Base-by-base conservation (phyloP, 2,797 vertebrate species). In the Gymnoscopelus microlampas region DNA sequence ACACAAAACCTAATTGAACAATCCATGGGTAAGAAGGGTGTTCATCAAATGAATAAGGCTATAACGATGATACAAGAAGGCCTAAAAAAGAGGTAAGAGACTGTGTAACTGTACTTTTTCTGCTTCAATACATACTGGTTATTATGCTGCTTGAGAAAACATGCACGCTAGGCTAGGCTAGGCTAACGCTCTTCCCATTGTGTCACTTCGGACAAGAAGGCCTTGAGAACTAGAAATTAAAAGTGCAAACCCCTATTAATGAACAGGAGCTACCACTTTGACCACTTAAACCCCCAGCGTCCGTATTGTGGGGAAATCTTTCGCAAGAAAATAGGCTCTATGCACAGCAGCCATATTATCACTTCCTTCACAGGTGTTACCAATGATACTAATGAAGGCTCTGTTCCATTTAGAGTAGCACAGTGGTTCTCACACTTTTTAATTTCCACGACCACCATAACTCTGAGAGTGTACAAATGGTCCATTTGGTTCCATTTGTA, bases 161-260 rank as follows among this genome's bases (percentile, higher is more conserved):
- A 91, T 90, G 90, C 91, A 87, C 9, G 44, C 66, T 74, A 76
- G 51, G 81, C 79, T 70, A 87, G 3, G 26, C 26, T 29, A 35
- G 5, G 32, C 32, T 35, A 44, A 44, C 39, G 70, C 66, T 15
- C 55, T 73, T 73, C 77, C 68, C 56, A 74, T 35, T 64, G 60
- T 44, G 76, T 86, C 82, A 76, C 66, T 64, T 59, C 49, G 73
- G 77, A 90, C 78, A 55, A 76, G 74, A 91, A 90, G 85, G 83
- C 87, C 85, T 86, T 84, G 71, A 78, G 72, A 86, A 77, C 68
- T 48, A 82, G 73, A 76, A 78, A 68, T 60, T 68, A 39, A 54
- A 88, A 90, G 89, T 91, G 88, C 86, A 89, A 81, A 77, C 74
- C 62, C 74, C 78, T 68, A 73, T 61, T 50, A 71, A 79, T 71